Evolutionary conservation across 2,113 vertebrate genomes (phyloP), one percentile per base, ranked within the genome.

Genomic region (Mirounga angustirostris): DNA sequence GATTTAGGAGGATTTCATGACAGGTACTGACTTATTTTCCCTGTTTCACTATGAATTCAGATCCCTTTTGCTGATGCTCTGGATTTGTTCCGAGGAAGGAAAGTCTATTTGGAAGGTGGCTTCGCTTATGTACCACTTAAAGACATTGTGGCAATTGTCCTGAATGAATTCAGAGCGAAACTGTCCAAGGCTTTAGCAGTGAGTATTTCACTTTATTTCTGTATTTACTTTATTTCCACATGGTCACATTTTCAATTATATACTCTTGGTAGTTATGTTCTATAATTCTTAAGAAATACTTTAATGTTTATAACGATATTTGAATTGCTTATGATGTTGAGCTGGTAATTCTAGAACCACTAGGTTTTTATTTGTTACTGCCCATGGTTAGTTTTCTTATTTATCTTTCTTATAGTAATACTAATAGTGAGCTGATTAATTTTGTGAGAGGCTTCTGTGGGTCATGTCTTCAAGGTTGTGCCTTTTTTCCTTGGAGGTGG

Each of bases 161-260:
- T 99, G 95, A 99, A 99, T 88, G 99, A 99, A 96, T 99, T 99
- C 88, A 99, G 99, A 97, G 99, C 99, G 7, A 99, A 99, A 67
- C 98, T 99, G 4, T 99, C 99, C 21, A 99, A 99, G 98, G 99
- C 99, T 22, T 99, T 99, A 46, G 99, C 99, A 59, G 99, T 99
- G 99, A 99, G 99, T 99, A 54, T 92, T 90, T 73, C 36, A 30
- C 18, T 94, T 96, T 84, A 87, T 92, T 76, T 95, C 56, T 18
- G 1, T 71, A 76, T 86, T 95, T 78, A 30, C n/a, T 94, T 96
- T 83, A 94, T 92, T 73, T 97, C 50, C 22, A 24, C 36, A 40
- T 26, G 19, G 63, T 90, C 24, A 79, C 21, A 63, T 85, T 94
- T 96, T 61, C 5, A 90, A 5, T 97, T 54, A 80, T 40, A 69